Evolutionary conservation across 2,113 vertebrate species (phyloP).

Genomic region (Elephas maximus): DNA sequence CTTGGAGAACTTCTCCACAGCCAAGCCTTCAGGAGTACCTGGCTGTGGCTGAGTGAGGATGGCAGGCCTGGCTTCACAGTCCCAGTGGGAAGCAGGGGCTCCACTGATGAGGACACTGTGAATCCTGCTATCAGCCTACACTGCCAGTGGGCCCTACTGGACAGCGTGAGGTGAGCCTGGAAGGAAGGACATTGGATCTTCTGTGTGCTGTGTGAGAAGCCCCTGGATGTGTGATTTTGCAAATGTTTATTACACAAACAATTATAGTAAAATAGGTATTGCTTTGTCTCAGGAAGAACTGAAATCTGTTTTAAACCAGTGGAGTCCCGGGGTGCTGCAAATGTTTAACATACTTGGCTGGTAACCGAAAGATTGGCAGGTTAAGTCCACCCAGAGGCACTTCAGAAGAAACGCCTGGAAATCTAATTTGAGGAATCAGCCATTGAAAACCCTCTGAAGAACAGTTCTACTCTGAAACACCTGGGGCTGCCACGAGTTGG

Average conservation of each 20-base stretch:
- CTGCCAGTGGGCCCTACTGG: background rate
- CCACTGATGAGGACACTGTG: rapidly evolving
- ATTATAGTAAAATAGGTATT: background rate
- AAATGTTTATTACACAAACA: background rate
- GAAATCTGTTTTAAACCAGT: background rate
- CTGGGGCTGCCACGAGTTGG: background rate
- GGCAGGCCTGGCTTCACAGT: background rate
- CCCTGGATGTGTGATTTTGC: background rate
- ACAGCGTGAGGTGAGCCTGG: background rate
- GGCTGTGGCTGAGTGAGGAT: background rate
- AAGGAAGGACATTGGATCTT: background rate
- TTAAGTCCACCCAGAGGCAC: background rate
- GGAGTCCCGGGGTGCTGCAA: background rate
- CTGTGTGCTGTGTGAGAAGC: background rate
- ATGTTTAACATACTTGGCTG: background rate
- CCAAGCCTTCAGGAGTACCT: background rate
- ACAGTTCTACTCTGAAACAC: background rate
- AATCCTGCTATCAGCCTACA: background rate
- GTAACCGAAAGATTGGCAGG: background rate
- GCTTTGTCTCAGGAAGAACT: background rate
- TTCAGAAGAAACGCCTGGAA: background rate
- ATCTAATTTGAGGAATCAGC: background rate
- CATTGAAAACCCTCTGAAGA: background rate
- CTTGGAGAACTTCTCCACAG: background rate
- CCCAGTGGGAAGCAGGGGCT: background rate